Conservation (phyloP, 1,140 invertebrate genomes). For the Vollenhovia emeryi region DNA sequence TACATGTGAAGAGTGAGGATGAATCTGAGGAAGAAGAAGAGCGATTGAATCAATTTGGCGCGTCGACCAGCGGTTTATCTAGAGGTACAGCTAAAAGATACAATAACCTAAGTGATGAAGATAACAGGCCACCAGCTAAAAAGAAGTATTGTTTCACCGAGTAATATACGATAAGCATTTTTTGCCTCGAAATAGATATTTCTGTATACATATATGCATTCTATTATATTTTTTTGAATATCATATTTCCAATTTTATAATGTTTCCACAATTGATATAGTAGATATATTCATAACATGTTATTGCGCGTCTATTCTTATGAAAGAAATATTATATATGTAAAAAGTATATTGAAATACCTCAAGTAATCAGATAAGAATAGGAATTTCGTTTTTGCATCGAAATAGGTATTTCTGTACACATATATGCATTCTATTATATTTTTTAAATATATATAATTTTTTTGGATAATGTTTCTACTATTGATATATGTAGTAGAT, state of each 20-base stretch:
- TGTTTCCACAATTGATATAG: too few species aligned
- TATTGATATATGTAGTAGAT: background rate
- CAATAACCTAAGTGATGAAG: constrained; percentile 8
- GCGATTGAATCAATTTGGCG: background rate
- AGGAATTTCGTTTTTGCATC: too few species aligned
- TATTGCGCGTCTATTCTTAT: too few species aligned
- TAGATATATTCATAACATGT: too few species aligned
- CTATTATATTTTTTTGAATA: too few species aligned
- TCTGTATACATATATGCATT: too few species aligned
- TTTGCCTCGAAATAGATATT: background rate
- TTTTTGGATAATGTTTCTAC: background rate
- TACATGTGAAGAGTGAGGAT: constrained; percentile 18
- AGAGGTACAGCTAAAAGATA: background rate
- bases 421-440: background rate
- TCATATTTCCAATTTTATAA: too few species aligned
- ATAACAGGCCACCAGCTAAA: background rate
- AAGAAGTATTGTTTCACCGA: constrained; percentile 17
- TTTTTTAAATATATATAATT: background rate
- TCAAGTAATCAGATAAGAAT: too few species aligned
- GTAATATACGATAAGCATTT: background rate
- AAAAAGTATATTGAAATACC: too few species aligned
- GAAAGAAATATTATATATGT: too few species aligned
- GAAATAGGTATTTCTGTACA: too few species aligned
- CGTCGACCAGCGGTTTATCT: background rate
- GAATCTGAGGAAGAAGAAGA: constrained; percentile 28